Conservation (phyloP, 2,797 vertebrate species). For the Pipistrellus pipistrellus region DNA sequence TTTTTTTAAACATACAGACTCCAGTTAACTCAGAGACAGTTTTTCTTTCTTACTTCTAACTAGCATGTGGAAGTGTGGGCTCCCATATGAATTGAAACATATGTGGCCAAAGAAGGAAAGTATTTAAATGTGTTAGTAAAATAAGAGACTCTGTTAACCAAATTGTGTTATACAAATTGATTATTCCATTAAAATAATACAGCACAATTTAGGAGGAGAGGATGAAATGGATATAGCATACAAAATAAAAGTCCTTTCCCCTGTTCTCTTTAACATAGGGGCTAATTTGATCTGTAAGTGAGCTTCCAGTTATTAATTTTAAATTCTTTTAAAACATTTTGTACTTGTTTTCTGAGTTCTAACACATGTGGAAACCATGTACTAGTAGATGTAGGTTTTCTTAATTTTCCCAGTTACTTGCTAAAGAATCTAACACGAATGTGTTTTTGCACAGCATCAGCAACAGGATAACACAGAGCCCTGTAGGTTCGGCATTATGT, state of each 20-base stretch:
- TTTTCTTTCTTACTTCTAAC: slow-evolving; percentile 44
- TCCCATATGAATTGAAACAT: slow-evolving; percentile 12
- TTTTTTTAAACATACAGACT: not conserved
- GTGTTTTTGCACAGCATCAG: slow-evolving; percentile 60
- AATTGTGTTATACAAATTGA: not conserved
- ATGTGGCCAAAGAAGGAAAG: not conserved
- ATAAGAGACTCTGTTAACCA: slow-evolving; percentile 10
- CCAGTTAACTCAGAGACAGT: not conserved
- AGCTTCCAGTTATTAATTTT: not conserved
- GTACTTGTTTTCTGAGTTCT: slow-evolving; percentile 42
- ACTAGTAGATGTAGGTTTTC: not conserved
- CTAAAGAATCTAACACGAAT: slow-evolving; percentile 46
- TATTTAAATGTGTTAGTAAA: slow-evolving; percentile 24
- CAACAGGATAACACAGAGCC: slow-evolving; percentile 62
- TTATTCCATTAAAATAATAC: not conserved
- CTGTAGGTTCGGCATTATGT: slow-evolving; percentile 22
- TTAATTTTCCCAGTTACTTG: slow-evolving; percentile 68
- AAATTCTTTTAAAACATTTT: slow-evolving; percentile 53
- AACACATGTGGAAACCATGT: not conserved
- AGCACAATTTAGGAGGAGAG: not conserved
- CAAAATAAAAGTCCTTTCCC: not conserved
- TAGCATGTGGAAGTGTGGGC: not conserved
- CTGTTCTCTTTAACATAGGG: not conserved
- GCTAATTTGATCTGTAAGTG: slow-evolving; percentile 5
- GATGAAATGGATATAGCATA: not conserved